Percentiles rank a stretch among this genome's conserved stretches.
Evolutionary conservation across 2,797 vertebrate genomes (phyloP).

Genomic region (Diglossa cyanea): DNA sequence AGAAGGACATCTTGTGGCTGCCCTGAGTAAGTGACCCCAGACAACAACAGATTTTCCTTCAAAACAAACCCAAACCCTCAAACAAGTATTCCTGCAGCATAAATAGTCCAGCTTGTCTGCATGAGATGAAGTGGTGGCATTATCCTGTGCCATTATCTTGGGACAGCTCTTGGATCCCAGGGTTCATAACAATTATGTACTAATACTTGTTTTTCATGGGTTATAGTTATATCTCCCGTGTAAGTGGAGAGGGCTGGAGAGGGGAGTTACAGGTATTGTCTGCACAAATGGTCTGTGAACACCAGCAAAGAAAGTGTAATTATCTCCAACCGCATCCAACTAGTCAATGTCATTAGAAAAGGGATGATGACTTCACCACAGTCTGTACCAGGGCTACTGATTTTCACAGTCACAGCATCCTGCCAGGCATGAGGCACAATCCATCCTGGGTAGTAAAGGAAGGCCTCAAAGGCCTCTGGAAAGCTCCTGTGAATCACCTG

Average conservation of each 20-base stretch:
- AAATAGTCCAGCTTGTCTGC: background rate
- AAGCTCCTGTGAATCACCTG: background rate
- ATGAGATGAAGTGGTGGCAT: background rate
- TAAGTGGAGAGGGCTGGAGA: background rate
- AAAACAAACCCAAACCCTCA: background rate
- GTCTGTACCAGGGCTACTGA: background rate
- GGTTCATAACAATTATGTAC: background rate
- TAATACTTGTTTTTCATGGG: background rate
- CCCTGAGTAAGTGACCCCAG: background rate
- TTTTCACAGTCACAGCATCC: background rate
- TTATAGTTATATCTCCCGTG: background rate
- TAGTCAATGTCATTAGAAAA: background rate
- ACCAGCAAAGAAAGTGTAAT: background rate
- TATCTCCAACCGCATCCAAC: background rate
- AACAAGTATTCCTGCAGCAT: background rate
- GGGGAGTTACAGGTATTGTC: background rate
- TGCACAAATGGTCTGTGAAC: background rate
- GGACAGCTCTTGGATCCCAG: background rate
- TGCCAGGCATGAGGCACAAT: background rate
- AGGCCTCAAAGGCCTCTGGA: background rate
- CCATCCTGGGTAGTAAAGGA: background rate
- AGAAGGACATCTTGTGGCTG: conserved; percentile 44
- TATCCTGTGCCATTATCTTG: background rate
- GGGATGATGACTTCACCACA: background rate
- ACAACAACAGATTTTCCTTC: background rate